These are phyloP conservation scores for Laspeyria flexula DNA, from an alignment of 2,888 invertebrate species.

Conservation along the genomic window DNA sequence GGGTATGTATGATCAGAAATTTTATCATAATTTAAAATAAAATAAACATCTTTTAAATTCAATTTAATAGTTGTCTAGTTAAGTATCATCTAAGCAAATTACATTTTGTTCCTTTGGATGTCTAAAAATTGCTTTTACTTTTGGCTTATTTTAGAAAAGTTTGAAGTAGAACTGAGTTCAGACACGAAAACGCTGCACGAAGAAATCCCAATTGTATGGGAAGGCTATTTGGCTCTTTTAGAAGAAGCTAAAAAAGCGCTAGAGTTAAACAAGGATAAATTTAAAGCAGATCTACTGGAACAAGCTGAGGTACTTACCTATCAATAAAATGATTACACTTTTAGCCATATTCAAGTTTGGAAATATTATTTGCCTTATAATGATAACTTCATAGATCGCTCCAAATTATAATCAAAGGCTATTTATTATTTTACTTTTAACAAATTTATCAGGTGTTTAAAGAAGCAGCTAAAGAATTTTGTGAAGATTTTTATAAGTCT, in stretches of 20 bases:
- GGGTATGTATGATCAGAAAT: slow-evolving; percentile 72
- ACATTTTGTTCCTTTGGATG: not conserved
- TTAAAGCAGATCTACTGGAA: slow-evolving; percentile 89
- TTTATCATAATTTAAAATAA: too few relatives aligned
- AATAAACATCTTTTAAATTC: too few relatives aligned
- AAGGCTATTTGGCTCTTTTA: slow-evolving; percentile 88
- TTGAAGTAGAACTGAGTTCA: slow-evolving; percentile 89
- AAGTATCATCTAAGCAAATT: not conserved
- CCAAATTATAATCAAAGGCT: too few relatives aligned
- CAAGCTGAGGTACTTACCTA: slow-evolving; percentile 91
- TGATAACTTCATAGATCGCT: too few relatives aligned
- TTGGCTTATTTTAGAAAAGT: slow-evolving; percentile 82
- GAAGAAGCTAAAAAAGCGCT: slow-evolving; percentile 91
- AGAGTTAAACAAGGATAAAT: slow-evolving; percentile 90
- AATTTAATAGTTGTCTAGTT: too few relatives aligned
- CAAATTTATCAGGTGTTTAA: slow-evolving; percentile 83
- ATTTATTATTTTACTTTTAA: too few relatives aligned
- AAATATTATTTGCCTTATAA: too few relatives aligned
- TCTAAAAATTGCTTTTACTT: not conserved
- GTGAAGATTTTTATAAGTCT: slow-evolving; percentile 89
- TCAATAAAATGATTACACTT: too few relatives aligned
- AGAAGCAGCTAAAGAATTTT: slow-evolving; percentile 88
- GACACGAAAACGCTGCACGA: slow-evolving; percentile 85
- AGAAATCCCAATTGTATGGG: slow-evolving; percentile 89
- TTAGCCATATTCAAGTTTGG: too few relatives aligned